These are phyloP conservation scores for Tetragonula carbonaria DNA, from an alignment of 2,888 invertebrate species.

Conservation along the genomic window DNA sequence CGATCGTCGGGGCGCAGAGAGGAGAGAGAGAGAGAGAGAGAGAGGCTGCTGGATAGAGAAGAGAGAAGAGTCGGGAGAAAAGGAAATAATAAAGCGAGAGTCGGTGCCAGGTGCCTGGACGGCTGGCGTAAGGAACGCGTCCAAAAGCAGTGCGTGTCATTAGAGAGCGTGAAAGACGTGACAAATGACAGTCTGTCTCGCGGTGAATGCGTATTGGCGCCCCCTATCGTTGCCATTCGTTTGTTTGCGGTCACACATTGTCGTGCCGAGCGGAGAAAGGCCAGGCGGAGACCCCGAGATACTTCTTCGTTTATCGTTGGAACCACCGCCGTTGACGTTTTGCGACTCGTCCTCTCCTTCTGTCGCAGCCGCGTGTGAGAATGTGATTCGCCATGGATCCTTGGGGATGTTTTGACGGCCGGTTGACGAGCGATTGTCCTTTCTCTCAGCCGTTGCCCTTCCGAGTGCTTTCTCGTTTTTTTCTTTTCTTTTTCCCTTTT, in stretches of 20 bases:
- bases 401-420: slow-evolving; percentile 83
- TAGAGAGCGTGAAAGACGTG: slow-evolving; percentile 83
- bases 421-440: slow-evolving; percentile 82
- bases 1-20: slow-evolving; percentile 16
- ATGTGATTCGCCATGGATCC: slow-evolving; percentile 82
- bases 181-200: slow-evolving; percentile 83
- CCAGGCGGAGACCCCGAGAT: slow-evolving; percentile 8
- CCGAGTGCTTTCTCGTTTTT: slow-evolving; percentile 52
- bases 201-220: slow-evolving; percentile 82
- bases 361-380: slow-evolving; percentile 70
- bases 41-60: slow-evolving; percentile 2
- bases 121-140: slow-evolving; percentile 78
- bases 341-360: slow-evolving; percentile 28
- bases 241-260: slow-evolving; percentile 84
- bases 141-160: slow-evolving; percentile 84
- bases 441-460: slow-evolving; percentile 57
- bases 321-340: slow-evolving; percentile 66
- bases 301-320: slow-evolving; percentile 60
- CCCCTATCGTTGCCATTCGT: slow-evolving; percentile 83
- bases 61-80: slow-evolving; percentile 56
- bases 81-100: slow-evolving; percentile 79
- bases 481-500: neutral
- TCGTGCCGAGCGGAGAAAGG: slow-evolving; percentile 65
- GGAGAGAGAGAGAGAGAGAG: neutral
- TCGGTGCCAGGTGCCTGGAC: slow-evolving; percentile 81